Evolutionary conservation across 2,888 invertebrate species (phyloP), one percentile per base, ranked within the genome.

Genomic region (Empis stercorea): DNA sequence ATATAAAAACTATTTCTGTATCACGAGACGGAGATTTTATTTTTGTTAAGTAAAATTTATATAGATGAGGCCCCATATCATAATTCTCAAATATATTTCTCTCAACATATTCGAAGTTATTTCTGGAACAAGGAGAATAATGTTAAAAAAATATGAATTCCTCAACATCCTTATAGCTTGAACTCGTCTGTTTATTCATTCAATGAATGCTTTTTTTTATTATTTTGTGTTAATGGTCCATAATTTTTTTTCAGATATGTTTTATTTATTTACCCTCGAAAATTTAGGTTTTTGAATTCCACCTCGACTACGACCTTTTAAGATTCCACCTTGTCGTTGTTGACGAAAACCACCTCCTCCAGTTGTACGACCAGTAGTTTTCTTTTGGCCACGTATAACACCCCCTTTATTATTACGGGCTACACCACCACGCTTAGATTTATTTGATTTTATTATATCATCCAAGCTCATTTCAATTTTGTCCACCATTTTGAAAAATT

Each of bases 401-500:
- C 74, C 73, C 30, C 74, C 66, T 44, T 76, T 76, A 15, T 74
- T 66, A 17, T 74, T 59, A 45, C 72, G 65, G 17, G 74, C 70
- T 32, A 77, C 73, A 47, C 76, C 72, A 43, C 76, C 73, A 55
- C 79, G 75, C 54, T 81, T 73, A 52, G 80, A 76, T 71, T 83
- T 87, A 59, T 77, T 84, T 62, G 81, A 82, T 73, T 88, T 94
- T 61, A 96, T 96, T 51, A 96, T 93, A 59, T 96, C 96, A 68
- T 96, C 96, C 57, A 96, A 77, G 63, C 94, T 93, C 88, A 95
- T 87, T 71, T 96, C 95, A 70, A 96, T 88, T 76, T 88, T 92
- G 64, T 92, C 89, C 61, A 84, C 85, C 91, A 92, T 91, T 71
- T 75, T 82, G 23, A 27, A 27, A 27, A 27, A 20, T 20, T 27